Percentiles rank a stretch among this genome's conserved stretches.
Conservation (phyloP, 2,797 vertebrate species). For the Choloepus didactylus region DNA sequence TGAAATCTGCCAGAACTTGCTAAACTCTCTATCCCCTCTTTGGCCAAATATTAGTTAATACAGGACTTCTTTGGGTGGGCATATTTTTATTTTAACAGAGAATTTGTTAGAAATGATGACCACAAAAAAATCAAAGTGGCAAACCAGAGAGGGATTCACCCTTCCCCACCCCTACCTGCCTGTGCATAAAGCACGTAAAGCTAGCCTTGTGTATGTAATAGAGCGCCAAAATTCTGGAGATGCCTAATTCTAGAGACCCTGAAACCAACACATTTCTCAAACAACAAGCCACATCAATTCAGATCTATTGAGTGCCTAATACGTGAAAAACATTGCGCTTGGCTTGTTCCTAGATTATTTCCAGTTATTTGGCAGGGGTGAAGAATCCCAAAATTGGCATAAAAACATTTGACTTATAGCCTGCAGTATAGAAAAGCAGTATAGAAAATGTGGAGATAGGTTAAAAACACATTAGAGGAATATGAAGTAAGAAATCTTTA, state of each 20-base stretch:
- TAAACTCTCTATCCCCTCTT: neutral
- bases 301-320: neutral
- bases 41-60: neutral
- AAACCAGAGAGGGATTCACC: neutral
- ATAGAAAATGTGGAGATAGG: neutral
- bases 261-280: neutral
- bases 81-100: slow-evolving; percentile 8
- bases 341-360: neutral
- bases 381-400: neutral
- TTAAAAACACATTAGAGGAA: slow-evolving; percentile 27
- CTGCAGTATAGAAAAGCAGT: neutral
- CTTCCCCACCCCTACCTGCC: neutral
- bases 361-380: neutral
- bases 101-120: neutral
- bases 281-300: neutral
- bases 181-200: neutral
- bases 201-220: neutral
- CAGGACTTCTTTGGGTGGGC: neutral
- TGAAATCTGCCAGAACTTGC: neutral
- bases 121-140: neutral
- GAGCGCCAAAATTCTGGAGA: neutral
- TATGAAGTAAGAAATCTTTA: slow-evolving; percentile 12
- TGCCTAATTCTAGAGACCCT: neutral
- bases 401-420: neutral
- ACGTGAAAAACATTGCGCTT: neutral